These are phyloP conservation scores for Odocoileus hemionus DNA, from an alignment of 2,113 vertebrate species.

Conservation along the genomic window DNA sequence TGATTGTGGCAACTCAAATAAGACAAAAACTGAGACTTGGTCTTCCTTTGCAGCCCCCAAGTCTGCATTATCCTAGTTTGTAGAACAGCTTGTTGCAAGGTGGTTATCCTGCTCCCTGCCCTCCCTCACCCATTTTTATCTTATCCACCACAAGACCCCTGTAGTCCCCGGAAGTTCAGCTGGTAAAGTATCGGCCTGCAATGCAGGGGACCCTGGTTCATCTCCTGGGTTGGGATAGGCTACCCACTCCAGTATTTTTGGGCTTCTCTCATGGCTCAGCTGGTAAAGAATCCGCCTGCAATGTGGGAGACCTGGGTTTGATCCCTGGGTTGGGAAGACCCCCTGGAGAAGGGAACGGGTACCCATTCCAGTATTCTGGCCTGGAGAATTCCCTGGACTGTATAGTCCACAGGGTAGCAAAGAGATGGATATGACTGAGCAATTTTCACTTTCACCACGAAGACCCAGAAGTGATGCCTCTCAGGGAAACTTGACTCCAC, in stretches of 20 bases:
- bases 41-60: background rate
- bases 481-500: background rate
- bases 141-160: rapidly evolving
- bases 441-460: background rate
- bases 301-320: rapidly evolving
- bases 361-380: background rate
- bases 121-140: background rate
- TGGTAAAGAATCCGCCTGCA: background rate
- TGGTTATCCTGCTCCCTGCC: too few species aligned
- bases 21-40: background rate
- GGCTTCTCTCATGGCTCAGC: background rate
- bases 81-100: background rate
- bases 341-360: background rate
- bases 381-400: background rate
- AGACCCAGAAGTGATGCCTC: background rate
- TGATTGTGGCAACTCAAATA: background rate
- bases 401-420: background rate
- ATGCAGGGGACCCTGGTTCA: background rate
- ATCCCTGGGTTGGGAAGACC: background rate
- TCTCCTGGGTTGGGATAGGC: background rate
- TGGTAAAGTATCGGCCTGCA: background rate
- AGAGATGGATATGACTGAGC: background rate
- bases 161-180: background rate
- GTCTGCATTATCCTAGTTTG: background rate
- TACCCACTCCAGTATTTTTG: background rate